A percentile compares a stretch with the other conserved stretches of the same genome.
Conservation (phyloP, 2,113 vertebrate genomes). For the Limanda limanda region DNA sequence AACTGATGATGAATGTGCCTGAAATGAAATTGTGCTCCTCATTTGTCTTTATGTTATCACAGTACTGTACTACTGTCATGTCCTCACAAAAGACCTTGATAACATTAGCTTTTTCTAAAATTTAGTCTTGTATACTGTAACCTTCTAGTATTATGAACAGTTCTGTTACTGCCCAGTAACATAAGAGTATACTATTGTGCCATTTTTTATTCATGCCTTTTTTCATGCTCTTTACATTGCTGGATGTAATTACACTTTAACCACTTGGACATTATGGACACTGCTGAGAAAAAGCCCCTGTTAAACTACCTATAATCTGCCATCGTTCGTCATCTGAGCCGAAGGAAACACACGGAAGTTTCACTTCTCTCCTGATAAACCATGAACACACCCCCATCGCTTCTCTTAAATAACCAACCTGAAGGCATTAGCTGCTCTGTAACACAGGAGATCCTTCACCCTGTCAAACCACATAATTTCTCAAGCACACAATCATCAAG, state of each 20-base stretch:
- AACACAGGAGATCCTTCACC: background rate
- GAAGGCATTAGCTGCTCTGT: conserved; percentile 18
- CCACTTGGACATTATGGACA: conserved; percentile 2
- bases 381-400: background rate
- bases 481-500: conserved; percentile 37
- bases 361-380: background rate
- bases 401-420: conserved; percentile 21
- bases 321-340: conserved; percentile 37
- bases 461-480: conserved; percentile 17
- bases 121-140: conserved; percentile 34
- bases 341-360: conserved; percentile 1
- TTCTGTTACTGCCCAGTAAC: conserved; percentile 28
- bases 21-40: conserved; percentile 48
- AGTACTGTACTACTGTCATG: conserved; percentile 70
- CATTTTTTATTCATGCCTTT: conserved; percentile 47
- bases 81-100: conserved; percentile 38
- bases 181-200: conserved; percentile 58
- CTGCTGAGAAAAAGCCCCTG: conserved; percentile 7
- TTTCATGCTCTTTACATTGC: conserved; percentile 46
- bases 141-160: conserved; percentile 37
- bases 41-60: conserved; percentile 63
- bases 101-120: conserved; percentile 34
- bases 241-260: conserved; percentile 31
- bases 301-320: conserved; percentile 27
- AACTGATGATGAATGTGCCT: conserved; percentile 72